A percentile compares a stretch with the other conserved stretches of the same genome.
Evolutionary conservation across 2,797 vertebrate species (phyloP).

Genomic region (Rhincodon typus): DNA sequence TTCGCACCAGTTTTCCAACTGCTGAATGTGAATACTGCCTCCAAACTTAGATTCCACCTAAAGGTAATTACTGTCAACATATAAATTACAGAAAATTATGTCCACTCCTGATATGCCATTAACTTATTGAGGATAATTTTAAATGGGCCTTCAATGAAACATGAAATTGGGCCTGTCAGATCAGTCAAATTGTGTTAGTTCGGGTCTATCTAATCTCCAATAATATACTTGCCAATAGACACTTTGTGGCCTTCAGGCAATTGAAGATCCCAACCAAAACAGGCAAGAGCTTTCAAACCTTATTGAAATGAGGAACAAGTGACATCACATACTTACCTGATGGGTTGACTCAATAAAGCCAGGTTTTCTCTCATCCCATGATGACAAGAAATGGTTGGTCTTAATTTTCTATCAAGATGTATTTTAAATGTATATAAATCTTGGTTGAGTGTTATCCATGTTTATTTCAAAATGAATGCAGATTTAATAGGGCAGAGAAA

Average conservation of each 20-base stretch:
- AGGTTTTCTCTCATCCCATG: not conserved
- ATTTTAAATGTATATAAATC: too few species aligned
- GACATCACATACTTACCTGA: not conserved
- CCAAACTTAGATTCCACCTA: too few species aligned
- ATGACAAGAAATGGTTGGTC: not conserved
- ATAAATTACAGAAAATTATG: not conserved
- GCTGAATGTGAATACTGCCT: too few species aligned
- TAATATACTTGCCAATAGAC: not conserved
- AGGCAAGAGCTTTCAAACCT: not conserved
- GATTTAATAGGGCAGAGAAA: not conserved
- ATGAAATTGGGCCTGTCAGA: not conserved
- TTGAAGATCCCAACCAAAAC: not conserved
- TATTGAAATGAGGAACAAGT: not conserved
- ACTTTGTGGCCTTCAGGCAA: too few species aligned
- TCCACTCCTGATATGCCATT: not conserved
- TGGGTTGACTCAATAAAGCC: not conserved
- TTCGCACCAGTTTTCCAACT: too few species aligned
- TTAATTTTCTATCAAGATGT: not conserved
- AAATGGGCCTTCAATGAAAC: not conserved
- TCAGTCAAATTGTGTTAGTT: too few species aligned
- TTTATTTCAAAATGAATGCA: not conserved
- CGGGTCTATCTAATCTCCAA: not conserved
- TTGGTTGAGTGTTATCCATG: too few species aligned
- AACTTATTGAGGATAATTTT: not conserved
- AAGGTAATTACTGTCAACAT: not conserved